Conservation (phyloP, 2,113 vertebrate genomes). For the Sorex fumeus region DNA sequence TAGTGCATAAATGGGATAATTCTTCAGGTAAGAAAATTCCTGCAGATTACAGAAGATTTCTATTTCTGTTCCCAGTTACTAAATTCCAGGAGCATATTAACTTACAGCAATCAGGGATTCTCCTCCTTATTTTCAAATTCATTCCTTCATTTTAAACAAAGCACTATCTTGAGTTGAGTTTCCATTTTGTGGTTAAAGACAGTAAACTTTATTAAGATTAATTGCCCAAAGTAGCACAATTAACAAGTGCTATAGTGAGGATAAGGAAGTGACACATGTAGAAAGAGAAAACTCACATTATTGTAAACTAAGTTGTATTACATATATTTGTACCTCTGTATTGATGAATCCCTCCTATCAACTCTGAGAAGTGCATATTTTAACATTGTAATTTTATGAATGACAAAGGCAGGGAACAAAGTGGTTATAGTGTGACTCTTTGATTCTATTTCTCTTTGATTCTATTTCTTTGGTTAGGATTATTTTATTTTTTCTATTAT, state of each 20-base stretch:
- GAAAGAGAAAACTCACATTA: background rate
- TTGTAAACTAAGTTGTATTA: background rate
- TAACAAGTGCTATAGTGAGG: background rate
- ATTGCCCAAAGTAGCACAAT: background rate
- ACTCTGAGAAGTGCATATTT: background rate
- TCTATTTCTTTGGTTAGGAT: background rate
- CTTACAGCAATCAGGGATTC: background rate
- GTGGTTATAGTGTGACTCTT: background rate
- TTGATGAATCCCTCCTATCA: background rate
- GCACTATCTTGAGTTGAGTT: background rate
- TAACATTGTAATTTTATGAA: conserved; percentile 15
- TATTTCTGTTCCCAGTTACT: background rate
- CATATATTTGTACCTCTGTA: background rate
- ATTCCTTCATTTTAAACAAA: background rate
- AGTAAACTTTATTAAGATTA: background rate
- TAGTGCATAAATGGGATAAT: background rate
- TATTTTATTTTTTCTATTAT: background rate
- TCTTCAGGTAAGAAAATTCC: background rate
- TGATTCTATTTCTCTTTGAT: background rate
- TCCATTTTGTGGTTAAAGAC: background rate
- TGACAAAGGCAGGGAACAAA: background rate
- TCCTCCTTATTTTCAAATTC: background rate
- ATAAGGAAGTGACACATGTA: background rate
- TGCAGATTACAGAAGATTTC: background rate
- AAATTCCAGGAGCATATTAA: background rate